Evolutionary conservation across 1,140 invertebrate genomes (phyloP).

Genomic region (Aphaenogaster floridana): DNA sequence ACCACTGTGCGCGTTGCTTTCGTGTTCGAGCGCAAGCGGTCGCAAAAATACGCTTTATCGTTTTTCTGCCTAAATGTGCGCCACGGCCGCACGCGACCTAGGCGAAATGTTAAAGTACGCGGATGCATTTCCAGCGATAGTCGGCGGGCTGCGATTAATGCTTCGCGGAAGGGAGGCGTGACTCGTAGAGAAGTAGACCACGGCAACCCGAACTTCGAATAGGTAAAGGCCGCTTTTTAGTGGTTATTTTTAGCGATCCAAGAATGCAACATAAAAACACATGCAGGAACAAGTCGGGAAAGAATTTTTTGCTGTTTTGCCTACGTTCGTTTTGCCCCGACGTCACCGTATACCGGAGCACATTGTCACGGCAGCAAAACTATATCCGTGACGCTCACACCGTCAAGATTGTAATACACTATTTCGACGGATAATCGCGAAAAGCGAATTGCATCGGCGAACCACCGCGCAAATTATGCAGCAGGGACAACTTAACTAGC

Average conservation of each 20-base stretch:
- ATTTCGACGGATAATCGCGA: conserved; percentile 10
- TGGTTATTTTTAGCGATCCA: conserved; percentile 17
- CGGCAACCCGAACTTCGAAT: conserved; percentile 48
- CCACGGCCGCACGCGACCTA: conserved; percentile 30
- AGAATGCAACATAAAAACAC: not conserved
- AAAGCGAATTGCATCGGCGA: conserved; percentile 6
- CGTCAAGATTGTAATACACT: not conserved
- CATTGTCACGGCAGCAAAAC: not conserved
- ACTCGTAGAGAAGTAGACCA: conserved; percentile 42
- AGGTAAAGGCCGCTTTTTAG: conserved; percentile 48
- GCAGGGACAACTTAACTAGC: conserved; percentile 46
- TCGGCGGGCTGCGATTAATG: conserved; percentile 65
- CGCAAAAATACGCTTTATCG: conserved; percentile 48
- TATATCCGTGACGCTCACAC: not conserved
- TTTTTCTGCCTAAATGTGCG: conserved; percentile 64
- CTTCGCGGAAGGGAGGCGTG: conserved; percentile 43
- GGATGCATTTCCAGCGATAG: conserved; percentile 63
- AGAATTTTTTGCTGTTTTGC: not conserved
- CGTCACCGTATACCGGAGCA: not conserved
- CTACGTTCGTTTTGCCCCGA: too few species aligned
- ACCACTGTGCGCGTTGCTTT: not conserved
- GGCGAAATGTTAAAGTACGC: conserved; percentile 58
- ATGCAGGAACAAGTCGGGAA: not conserved
- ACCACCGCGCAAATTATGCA: conserved; percentile 32
- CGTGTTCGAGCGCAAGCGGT: not conserved